Evolutionary conservation across 2,113 vertebrate genomes (phyloP), one percentile per base, ranked within the genome.

Genomic region (Rhynchopsitta pachyrhyncha): DNA sequence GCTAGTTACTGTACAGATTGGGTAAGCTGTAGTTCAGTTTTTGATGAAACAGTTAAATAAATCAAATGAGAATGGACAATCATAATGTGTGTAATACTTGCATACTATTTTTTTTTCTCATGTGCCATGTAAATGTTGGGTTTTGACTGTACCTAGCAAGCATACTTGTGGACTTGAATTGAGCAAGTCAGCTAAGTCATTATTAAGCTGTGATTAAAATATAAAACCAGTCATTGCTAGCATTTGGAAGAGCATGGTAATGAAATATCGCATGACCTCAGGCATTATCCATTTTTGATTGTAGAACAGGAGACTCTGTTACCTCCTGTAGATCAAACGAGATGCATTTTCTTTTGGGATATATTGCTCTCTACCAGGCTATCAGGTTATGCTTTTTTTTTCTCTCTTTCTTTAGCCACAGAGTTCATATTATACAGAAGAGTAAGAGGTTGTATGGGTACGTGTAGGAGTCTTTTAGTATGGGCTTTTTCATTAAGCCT

Each of bases 171-270:
- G n/a, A 49, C 44, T 96, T 80, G 55, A 55, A 59, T 78, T 86
- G 74, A 66, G 35, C 63, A 91, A 66, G 74, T 82, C 68, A 81
- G 17, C 19, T 41, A 86, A 83, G 74, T 92, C 2, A 5, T 87
- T 76, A 82, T 77, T 95, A 88, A 63, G 28, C 17, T 88, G 52
- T 91, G 91, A 92, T 92, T 93, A 95, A 92, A 53, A 41, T 91
- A 70, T 67, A 29, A 83, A 86, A 66, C 4, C 35, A 79, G 35
- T 89, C 67, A 64, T 52, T 91, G 44, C 31, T 82, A 76, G 29
- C 37, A 33, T 79, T 93, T 91, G 25, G 49, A 84, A 89, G 80
- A 84, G 41, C 42, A 17, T 31, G 29, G 69, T 86, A 83, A 66
- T 84, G 71, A 94, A 94, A 69, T 70, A 70, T 9, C 22, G 12